A percentile compares a stretch with the other conserved stretches of the same genome.
Conservation (phyloP, 2,113 vertebrate genomes). For the Poeciliopsis occidentalis region DNA sequence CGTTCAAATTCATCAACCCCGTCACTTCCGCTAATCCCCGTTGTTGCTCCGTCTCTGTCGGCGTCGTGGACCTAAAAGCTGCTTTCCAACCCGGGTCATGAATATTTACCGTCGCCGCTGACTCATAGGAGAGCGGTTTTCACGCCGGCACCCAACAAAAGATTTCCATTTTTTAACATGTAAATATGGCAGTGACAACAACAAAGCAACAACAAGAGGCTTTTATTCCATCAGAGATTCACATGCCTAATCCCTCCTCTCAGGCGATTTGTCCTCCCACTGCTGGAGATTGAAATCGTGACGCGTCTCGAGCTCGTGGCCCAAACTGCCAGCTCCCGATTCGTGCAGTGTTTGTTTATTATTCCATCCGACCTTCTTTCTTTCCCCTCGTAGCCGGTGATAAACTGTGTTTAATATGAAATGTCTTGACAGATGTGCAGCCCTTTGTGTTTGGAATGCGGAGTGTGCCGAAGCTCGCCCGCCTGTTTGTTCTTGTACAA, state of each 20-base stretch:
- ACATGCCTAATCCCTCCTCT: slow-evolving; percentile 73
- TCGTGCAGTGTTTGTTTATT: slow-evolving; percentile 70
- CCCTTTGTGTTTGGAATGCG: slow-evolving; percentile 50
- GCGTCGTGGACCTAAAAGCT: slow-evolving; percentile 67
- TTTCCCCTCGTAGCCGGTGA: slow-evolving; percentile 60
- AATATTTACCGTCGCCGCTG: slow-evolving; percentile 74
- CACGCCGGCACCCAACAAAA: slow-evolving; percentile 70
- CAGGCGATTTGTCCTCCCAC: slow-evolving; percentile 77
- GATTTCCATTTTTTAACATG: slow-evolving; percentile 77
- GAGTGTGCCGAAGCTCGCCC: slow-evolving; percentile 30
- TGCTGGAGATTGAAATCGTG: slow-evolving; percentile 76
- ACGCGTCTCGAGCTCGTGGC: slow-evolving; percentile 67
- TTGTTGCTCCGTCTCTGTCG: slow-evolving; percentile 67
- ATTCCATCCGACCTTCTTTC: slow-evolving; percentile 65
- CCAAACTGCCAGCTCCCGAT: slow-evolving; percentile 63
- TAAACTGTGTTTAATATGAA: slow-evolving; percentile 70
- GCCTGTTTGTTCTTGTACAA: slow-evolving; percentile 39
- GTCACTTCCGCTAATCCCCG: slow-evolving; percentile 73
- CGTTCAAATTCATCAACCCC: slow-evolving; percentile 79
- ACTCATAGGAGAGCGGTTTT: slow-evolving; percentile 70
- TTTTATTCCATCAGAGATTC: slow-evolving; percentile 77
- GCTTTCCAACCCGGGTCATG: slow-evolving; percentile 69
- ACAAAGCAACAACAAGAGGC: slow-evolving; percentile 76
- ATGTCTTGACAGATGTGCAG: slow-evolving; percentile 64
- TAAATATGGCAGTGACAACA: slow-evolving; percentile 76